Percentiles rank a stretch among this genome's conserved stretches.
Evolutionary conservation across 2,888 invertebrate genomes (phyloP).

Genomic region (Plebejus argus): DNA sequence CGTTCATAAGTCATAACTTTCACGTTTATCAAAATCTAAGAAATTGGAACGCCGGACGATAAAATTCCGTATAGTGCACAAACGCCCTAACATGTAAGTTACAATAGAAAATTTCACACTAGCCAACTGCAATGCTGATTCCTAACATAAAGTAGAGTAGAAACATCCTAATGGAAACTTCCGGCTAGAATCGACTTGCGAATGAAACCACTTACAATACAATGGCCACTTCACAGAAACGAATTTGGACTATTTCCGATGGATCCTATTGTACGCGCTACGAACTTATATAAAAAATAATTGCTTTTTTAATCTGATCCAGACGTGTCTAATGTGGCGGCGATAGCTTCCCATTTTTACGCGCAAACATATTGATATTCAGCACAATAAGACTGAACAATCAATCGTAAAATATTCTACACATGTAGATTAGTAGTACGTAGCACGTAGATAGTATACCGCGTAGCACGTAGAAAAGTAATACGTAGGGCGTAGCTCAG

Average conservation of each 20-base stretch:
- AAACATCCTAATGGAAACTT: slow-evolving; percentile 19
- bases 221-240: slow-evolving; percentile 10
- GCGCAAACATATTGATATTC: not conserved
- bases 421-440: not conserved
- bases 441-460: not conserved
- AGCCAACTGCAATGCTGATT: not conserved
- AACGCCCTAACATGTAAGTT: no score
- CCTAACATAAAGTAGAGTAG: not conserved
- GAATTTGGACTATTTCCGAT: slow-evolving; percentile 15
- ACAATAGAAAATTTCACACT: not conserved
- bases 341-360: not conserved
- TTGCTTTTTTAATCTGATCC: not conserved
- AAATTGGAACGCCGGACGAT: no score
- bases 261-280: not conserved
- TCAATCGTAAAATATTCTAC: no score
- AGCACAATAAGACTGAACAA: no score
- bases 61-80: no score
- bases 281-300: not conserved
- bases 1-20: no score
- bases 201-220: slow-evolving; percentile 5
- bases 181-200: not conserved
- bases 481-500: not conserved
- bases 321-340: not conserved
- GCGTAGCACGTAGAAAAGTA: no score
- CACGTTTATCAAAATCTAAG: no score